Evolutionary conservation across 2,113 vertebrate species (phyloP), one percentile per base, ranked within the genome.

Genomic region (Phyllopteryx taeniolatus): DNA sequence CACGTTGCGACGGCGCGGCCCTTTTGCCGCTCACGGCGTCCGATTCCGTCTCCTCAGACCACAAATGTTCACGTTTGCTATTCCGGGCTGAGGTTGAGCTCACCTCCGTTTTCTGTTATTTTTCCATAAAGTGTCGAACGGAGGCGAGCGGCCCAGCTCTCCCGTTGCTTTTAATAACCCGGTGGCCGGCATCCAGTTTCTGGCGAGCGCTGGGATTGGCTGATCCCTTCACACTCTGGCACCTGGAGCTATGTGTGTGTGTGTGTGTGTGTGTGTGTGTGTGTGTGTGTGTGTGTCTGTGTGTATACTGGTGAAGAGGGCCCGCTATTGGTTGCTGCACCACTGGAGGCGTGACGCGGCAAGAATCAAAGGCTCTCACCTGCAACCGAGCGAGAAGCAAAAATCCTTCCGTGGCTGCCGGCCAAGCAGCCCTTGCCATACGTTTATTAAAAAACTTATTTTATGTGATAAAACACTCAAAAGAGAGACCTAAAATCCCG

Each of bases 121-220:
- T 88, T 75, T 82, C 9, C 61, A 63, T 72, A 66, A 84, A 79
- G 80, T 80, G 82, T 89, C 79, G 74, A 79, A n/a, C 7, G n/a
- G 53, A 56, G 53, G 53, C 68, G 70, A 88, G 85, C 84, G 79
- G 84, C 81, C 86, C 92, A 94, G 94, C 93, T 85, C 92, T 93
- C 94, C 94, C 91, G 91, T 92, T 94, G 91, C 92, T 95, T 96
- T 93, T 96, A 96, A 98, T 98, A 96, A 96, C 93, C 87, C 83
- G 66, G 89, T 98, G 96, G 95, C 95, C 91, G 87, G 87, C 87
- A 75, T 96, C 96, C 96, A 98, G 94, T 92, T 93, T 93, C 91
- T 93, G 93, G 93, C 83, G 90, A 93, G 90, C 88, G 87, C 92
- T 91, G 91, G 86, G 77, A 92, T 94, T 94, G 94, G 94, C 92